Conservation (phyloP, 2,888 invertebrate genomes). For the Cheiracanthium punctorium region DNA sequence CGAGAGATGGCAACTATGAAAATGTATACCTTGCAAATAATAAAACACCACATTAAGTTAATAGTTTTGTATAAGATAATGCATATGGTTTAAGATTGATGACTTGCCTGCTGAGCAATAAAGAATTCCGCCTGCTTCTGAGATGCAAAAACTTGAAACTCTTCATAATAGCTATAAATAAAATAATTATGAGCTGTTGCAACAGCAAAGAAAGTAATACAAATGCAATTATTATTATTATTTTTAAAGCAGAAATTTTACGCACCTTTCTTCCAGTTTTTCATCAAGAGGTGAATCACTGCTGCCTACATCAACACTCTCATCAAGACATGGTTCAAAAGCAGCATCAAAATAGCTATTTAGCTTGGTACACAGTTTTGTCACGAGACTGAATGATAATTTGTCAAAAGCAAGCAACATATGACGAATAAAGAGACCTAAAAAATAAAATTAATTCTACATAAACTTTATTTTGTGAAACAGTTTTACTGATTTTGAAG, state of each 20-base stretch:
- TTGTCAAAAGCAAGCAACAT: conserved; percentile 88
- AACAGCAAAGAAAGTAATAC: not conserved
- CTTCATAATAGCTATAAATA: conserved; percentile 35
- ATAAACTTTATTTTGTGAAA: no score
- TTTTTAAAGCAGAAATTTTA: not conserved
- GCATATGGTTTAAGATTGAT: no score
- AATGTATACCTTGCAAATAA: not conserved
- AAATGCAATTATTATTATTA: not conserved
- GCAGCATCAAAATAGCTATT: conserved; percentile 81
- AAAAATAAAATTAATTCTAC: not conserved
- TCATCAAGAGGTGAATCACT: conserved; percentile 35
- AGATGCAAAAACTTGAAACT: conserved; percentile 77
- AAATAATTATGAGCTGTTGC: no score
- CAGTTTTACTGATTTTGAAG: no score
- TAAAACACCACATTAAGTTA: not conserved
- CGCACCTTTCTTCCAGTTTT: conserved; percentile 41
- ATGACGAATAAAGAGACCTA: conserved; percentile 87
- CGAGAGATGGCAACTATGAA: not conserved
- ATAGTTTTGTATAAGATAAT: not conserved
- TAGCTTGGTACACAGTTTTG: conserved; percentile 84
- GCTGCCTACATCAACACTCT: conserved; percentile 15
- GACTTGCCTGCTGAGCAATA: conserved; percentile 84
- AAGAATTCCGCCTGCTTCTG: conserved; percentile 92
- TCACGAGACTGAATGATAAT: conserved; percentile 88
- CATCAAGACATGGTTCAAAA: conserved; percentile 36